Base-by-base conservation (phyloP, 2,888 invertebrate genomes). In the Tachystola acroxantha region DNA sequence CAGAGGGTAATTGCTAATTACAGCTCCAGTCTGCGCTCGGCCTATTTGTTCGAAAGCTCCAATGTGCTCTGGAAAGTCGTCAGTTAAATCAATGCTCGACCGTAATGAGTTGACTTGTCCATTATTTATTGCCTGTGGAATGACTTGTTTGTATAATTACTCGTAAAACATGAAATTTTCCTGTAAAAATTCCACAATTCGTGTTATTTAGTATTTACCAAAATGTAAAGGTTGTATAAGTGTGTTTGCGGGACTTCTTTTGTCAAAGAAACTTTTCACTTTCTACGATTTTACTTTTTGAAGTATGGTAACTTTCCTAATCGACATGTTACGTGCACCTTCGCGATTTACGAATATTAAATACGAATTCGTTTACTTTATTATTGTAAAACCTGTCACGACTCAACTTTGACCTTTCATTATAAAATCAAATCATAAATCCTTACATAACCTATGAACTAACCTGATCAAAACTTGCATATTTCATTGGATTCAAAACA, bases 91-190 rank as follows among this genome's bases (percentile, higher is more conserved):
- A 43, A 49, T 47, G 50, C 39, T 37, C 38, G 42, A 39, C 39
- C 43, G 43, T 46, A 53, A 45, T 45, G 42, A 53, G 41, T 48
- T 16, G 30, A 53, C 43, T 48, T 16, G 30, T 28, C 19, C 24
- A 10, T 19, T 16, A 30, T 16, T n/a, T 30, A 30, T 30, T 14
- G 19, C 14, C 30, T 10, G n/a, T 19, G 10, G 19, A 30, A 30
- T 2, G 24, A n/a, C n/a, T n/a, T 24, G 4, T 24, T 24, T 24
- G 24, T 24, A n/a, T 24, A 24, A n/a, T 2, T 24, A n/a, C 9
- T 9, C 9, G n/a, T 3, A 6, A 24, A n/a, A 22, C 22, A 22
- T 4, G 1, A n/a, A 7, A 9, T 6, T 24, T 24, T n/a, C n/a
- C n/a, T n/a, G 16, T 16, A 24, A 24, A n/a, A n/a, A 24, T 24